These are phyloP conservation scores for Shinisaurus crocodilurus DNA, from an alignment of 2,113 vertebrate species.

Conservation along the genomic window DNA sequence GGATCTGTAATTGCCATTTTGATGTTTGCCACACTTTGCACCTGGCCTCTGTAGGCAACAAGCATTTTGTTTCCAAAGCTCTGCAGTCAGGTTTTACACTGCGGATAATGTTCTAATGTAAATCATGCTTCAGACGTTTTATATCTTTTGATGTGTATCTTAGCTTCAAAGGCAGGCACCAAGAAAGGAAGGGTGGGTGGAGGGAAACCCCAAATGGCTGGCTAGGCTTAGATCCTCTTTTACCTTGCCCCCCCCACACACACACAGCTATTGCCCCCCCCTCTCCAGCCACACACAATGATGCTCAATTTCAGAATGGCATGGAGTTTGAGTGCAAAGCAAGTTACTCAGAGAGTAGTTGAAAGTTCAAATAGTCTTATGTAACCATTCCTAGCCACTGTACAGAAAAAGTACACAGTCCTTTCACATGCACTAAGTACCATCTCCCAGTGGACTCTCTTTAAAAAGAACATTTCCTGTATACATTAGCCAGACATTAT, in stretches of 20 bases:
- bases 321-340: not conserved
- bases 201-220: not conserved
- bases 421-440: not conserved
- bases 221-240: accelerated
- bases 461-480: not conserved
- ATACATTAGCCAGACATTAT: not conserved
- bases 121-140: slow-evolving; percentile 15
- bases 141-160: not conserved
- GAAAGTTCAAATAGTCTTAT: not conserved
- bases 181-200: not conserved
- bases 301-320: not conserved
- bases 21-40: not conserved
- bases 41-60: accelerated
- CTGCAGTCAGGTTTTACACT: not conserved
- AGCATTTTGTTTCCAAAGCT: not conserved
- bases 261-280: not conserved
- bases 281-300: not conserved
- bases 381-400: not conserved
- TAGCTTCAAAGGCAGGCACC: not conserved
- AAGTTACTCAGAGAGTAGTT: not conserved
- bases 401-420: not conserved
- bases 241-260: accelerated
- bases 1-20: not conserved
- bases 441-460: not conserved
- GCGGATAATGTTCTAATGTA: not conserved